Evolutionary conservation across 2,797 vertebrate species (phyloP), one percentile per base, ranked within the genome.

Genomic region (Sandelia bainsii): DNA sequence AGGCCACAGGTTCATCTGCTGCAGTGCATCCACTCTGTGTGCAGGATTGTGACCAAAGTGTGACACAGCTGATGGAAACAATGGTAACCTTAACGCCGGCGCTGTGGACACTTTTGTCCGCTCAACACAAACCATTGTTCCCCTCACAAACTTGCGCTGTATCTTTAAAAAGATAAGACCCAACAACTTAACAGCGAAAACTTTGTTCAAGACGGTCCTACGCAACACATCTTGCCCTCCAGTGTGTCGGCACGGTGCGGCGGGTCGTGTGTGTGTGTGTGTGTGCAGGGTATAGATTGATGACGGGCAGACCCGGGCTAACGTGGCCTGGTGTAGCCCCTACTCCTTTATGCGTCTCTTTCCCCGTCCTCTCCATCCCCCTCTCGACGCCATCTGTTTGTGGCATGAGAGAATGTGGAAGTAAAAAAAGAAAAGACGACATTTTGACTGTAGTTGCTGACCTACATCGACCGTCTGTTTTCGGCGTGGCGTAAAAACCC

Each of bases 321-420:
- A 56, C 44, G 87, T 91, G 91, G 93, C 93, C 91, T 92, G 91
- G 75, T 81, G 85, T 73, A 78, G 84, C 76, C 88, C 84, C 79
- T 54, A 20, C 68, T 83, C 86, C 91, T 92, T 83, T 87, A 87
- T 93, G 93, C 87, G 86, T 75, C 91, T 84, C 83, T 87, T 85
- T 86, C 68, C 62, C 69, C 82, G 46, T 73, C 91, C 90, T 86
- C 91, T 90, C 90, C 88, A 84, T 80, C 85, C 72, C 42, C 46
- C 80, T 81, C 78, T 87, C 85, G 89, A 91, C 93, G 91, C 91
- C 91, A 92, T 93, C 93, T 93, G 93, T 94, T 93, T 90, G 91
- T 92, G 89, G 88, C 92, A 90, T 54, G 86, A 89, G 82, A 91
- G 88, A 91, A 92, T 89, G 90, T 91, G 85, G 88, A 91, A 92